Evolutionary conservation across 2,797 vertebrate species (phyloP).

Genomic region (Molossus molossus): DNA sequence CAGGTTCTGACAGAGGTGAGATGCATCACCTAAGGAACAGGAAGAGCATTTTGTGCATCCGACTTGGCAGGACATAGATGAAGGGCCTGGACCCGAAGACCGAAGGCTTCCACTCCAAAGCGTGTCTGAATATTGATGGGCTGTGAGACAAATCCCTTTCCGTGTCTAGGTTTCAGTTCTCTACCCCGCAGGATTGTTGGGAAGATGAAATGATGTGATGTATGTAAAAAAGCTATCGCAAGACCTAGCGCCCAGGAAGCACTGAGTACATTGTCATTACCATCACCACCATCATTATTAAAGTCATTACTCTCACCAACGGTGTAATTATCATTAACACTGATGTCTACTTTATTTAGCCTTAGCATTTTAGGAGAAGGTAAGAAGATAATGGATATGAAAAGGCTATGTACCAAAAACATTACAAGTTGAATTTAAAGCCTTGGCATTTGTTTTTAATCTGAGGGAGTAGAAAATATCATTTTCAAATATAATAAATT

Average conservation of each 20-base stretch:
- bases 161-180: background rate
- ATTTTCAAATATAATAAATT: slow-evolving; percentile 18
- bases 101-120: background rate
- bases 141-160: background rate
- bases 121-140: background rate
- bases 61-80: background rate
- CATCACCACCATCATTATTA: background rate
- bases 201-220: background rate
- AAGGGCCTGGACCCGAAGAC: background rate
- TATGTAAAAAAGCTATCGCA: background rate
- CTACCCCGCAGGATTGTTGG: background rate
- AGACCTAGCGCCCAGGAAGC: background rate
- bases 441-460: slow-evolving; percentile 35
- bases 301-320: background rate
- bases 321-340: background rate
- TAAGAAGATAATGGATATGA: background rate
- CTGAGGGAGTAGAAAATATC: background rate
- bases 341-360: background rate
- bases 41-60: background rate
- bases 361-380: background rate
- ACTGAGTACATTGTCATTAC: background rate
- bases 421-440: background rate
- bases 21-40: background rate
- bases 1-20: background rate
- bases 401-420: background rate